Conservation (phyloP, 2,113 vertebrate genomes). For the Strix aluco region DNA sequence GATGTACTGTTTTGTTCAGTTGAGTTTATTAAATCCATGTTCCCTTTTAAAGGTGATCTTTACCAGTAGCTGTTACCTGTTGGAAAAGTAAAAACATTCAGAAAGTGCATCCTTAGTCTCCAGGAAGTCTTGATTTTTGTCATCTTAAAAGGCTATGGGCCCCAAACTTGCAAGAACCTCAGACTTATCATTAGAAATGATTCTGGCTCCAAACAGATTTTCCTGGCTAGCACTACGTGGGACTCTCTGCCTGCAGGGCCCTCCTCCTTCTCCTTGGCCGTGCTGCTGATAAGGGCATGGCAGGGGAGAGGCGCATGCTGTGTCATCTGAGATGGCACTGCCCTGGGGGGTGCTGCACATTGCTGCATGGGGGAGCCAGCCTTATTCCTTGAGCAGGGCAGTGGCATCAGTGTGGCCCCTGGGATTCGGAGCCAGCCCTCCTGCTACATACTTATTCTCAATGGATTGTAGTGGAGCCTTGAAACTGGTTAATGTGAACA, state of each 20-base stretch:
- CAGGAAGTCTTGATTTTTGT: background rate
- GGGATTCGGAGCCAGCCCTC: background rate
- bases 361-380: accelerated
- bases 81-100: slow-evolving; percentile 57
- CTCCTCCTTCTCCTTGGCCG: background rate
- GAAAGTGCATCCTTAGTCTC: background rate
- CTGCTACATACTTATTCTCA: background rate
- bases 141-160: background rate
- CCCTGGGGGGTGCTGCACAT: background rate
- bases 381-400: background rate
- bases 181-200: background rate
- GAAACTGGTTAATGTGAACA: background rate
- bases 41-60: slow-evolving; percentile 58
- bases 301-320: background rate
- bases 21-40: slow-evolving; percentile 90
- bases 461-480: background rate
- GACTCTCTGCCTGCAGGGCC: background rate
- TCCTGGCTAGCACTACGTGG: background rate
- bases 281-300: background rate
- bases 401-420: background rate
- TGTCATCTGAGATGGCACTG: background rate
- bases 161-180: background rate
- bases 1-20: slow-evolving; percentile 82
- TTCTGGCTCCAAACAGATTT: background rate
- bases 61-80: slow-evolving; percentile 58